These are phyloP conservation scores for Stercorarius parasiticus DNA, from an alignment of 2,113 vertebrate species.

Conservation along the genomic window DNA sequence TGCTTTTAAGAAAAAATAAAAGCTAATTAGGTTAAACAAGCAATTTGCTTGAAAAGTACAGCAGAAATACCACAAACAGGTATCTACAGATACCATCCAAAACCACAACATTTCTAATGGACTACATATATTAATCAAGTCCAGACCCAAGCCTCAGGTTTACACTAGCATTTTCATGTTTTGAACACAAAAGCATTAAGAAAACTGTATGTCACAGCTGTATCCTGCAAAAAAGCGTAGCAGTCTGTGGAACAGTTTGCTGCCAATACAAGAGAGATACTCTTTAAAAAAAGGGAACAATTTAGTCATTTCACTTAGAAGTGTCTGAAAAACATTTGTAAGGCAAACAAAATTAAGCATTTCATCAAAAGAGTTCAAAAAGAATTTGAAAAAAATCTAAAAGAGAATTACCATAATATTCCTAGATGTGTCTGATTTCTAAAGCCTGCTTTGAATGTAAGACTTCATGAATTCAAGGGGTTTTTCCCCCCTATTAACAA, in stretches of 20 bases:
- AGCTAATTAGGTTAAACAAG: neutral
- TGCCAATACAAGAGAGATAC: neutral
- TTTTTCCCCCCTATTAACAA: neutral
- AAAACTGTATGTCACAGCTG: neutral
- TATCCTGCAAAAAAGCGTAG: neutral
- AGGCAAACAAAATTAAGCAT: neutral
- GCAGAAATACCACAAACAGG: neutral
- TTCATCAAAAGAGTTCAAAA: neutral
- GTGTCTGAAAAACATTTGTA: neutral
- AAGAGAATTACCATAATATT: neutral
- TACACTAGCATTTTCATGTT: neutral
- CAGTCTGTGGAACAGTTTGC: neutral
- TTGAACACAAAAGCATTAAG: neutral
- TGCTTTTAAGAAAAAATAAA: neutral
- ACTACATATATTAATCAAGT: neutral
- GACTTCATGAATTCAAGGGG: neutral
- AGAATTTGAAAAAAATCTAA: neutral
- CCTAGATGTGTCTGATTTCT: neutral
- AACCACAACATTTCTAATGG: neutral
- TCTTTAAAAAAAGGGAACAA: neutral
- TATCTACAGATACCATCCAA: neutral
- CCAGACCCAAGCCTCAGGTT: neutral
- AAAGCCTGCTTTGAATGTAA: neutral
- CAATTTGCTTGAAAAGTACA: neutral
- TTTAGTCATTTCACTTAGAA: neutral